These are phyloP conservation scores for Myopa tessellatipennis DNA, from an alignment of 2,888 invertebrate genomes.

Conservation along the genomic window DNA sequence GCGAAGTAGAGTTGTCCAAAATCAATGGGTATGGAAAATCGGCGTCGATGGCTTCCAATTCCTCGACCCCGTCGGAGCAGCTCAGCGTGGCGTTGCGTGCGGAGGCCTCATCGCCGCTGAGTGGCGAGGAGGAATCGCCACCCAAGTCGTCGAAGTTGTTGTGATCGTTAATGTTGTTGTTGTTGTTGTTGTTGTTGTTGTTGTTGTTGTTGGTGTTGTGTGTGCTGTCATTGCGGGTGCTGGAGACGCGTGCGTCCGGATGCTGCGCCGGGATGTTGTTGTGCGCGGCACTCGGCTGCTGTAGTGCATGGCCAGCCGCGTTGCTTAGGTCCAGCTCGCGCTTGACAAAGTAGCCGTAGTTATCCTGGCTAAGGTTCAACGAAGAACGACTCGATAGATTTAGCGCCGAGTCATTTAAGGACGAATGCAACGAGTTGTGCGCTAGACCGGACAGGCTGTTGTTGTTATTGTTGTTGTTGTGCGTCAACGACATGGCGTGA, in stretches of 20 bases:
- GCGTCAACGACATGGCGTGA: conserved; percentile 47
- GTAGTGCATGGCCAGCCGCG: conserved; percentile 37
- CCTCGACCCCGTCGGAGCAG: conserved; percentile 63
- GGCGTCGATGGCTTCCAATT: conserved; percentile 65
- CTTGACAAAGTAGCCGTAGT: conserved; percentile 63
- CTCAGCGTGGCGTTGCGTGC: conserved; percentile 46
- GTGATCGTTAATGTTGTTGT: conserved; percentile 38
- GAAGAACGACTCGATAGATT: conserved; percentile 62
- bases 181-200: conserved; percentile 38
- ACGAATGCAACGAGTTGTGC: conserved; percentile 46
- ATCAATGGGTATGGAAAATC: conserved; percentile 66
- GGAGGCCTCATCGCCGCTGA: conserved; percentile 53
- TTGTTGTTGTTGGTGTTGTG: conserved; percentile 38
- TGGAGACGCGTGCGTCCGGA: conserved; percentile 62
- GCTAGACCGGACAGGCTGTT: conserved; percentile 42
- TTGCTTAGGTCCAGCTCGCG: conserved; percentile 59
- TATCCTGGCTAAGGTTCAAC: conserved; percentile 55
- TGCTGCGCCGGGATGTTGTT: not conserved
- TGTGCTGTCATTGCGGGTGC: conserved; percentile 60
- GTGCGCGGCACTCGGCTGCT: conserved; percentile 32
- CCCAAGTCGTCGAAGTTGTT: conserved; percentile 53
- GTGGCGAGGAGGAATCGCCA: conserved; percentile 58
- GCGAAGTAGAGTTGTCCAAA: conserved; percentile 59
- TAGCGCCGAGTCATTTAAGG: conserved; percentile 58
- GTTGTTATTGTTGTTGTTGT: conserved; percentile 52